Base-by-base conservation (phyloP, 2,888 invertebrate genomes). In the Drosophila mettleri region DNA sequence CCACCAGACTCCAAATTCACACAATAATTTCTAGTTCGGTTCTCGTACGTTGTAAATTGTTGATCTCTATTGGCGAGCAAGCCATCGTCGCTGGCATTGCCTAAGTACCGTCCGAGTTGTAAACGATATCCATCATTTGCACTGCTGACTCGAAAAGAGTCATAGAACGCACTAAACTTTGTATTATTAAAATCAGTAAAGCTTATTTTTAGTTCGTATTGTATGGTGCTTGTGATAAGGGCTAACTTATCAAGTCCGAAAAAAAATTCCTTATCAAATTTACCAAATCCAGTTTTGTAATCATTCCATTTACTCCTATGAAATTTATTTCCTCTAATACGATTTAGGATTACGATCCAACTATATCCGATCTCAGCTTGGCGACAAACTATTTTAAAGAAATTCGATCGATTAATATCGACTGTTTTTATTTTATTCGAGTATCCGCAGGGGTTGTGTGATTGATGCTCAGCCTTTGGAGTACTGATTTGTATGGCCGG, bases 171-270 rank as follows among this genome's bases (percentile, higher is more conserved):
- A 10, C 0, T 1, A 8, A 1, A 0, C 1, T 1, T 8, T 0
- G 0, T 0, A 16, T 36, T 12, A 12, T 6, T 1, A 0, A 0
- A 0, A 14, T 33, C 7, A 16, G 0, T 24, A 0, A 22, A 1
- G 0, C 2, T 1, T 43, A 72, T 24, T 12, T 5, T 2, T 39
- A 68, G 20, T 27, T 60, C n/a, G 14, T 55, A 6, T 0, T 1
- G 39, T 10, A 20, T 7, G 2, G 34, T 29, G 7, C n/a, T 12
- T 12, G 72, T 67, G 2, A 73, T 16, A 1, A 9, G 31, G 27
- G 59, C 12, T 0, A 72, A n/a, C 0, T 43, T 48, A 14, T 60
- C 14, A 10, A 73, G 20, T n/a, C 72, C 72, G 16, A 73, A 2
- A 2, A 74, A 68, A 27, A 36, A 68, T 0, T 63, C 48, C 0